Evolutionary conservation across 1,140 invertebrate species (phyloP).

Genomic region (Bicyclus anynana): DNA sequence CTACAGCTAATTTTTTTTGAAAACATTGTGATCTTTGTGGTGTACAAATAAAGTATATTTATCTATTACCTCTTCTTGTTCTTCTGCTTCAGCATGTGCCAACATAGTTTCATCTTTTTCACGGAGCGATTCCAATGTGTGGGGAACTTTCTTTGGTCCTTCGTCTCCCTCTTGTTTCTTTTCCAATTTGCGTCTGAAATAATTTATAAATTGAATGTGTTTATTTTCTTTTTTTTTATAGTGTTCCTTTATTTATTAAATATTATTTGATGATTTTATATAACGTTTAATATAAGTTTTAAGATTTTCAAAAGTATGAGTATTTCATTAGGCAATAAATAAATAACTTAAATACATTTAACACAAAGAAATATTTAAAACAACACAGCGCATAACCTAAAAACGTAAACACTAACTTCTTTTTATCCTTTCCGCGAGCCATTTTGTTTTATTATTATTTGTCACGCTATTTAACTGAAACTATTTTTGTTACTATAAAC

Average conservation of each 20-base stretch:
- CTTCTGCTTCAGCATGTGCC: conserved; percentile 84
- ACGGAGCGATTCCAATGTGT: conserved; percentile 95
- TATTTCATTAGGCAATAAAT: no score
- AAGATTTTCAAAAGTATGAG: no score
- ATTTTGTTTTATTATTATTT: conserved; percentile 36
- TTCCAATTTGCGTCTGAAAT: conserved; percentile 64
- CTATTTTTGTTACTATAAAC: no score
- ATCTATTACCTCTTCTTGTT: conserved; percentile 88
- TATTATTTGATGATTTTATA: no score
- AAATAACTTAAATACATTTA: no score
- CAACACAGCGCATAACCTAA: conserved; percentile 39
- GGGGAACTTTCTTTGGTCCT: conserved; percentile 80
- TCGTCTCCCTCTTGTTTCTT: conserved; percentile 70
- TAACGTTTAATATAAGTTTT: no score
- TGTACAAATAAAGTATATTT: no score
- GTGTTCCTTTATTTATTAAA: no score
- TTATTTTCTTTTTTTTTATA: no score
- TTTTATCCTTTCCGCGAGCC: conserved; percentile 70
- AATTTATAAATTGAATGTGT: conserved; percentile 10
- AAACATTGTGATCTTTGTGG: no score
- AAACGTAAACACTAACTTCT: conserved; percentile 55
- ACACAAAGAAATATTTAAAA: conserved; percentile 21
- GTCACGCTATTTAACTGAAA: no score
- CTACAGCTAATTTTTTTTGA: no score
- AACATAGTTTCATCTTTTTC: conserved; percentile 95